Base-by-base conservation (phyloP, 2,113 vertebrate species). In the Phodopus roborovskii region DNA sequence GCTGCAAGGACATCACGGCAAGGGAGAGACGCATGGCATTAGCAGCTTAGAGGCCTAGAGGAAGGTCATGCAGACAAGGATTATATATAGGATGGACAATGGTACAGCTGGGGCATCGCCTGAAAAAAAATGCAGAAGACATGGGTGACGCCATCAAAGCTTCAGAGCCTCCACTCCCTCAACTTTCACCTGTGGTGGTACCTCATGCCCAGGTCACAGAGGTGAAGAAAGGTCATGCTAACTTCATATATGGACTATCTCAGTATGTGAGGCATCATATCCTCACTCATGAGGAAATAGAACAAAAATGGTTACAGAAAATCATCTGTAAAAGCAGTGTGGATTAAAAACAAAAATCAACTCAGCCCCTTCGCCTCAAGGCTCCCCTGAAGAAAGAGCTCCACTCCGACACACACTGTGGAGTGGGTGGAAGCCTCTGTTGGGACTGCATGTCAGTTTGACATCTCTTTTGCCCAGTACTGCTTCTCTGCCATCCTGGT, bases 381-480 rank as follows among this genome's bases (percentile, higher is more conserved):
- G 68, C 24, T 36, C 50, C 11, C 16, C 50, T 83, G 17, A 82
- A 68, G 68, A 77, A 68, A 10, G 9, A 17, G 1, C 26, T 12
- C 24, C 22, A 13, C 28, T 42, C 45, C 12, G 1, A 3, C 2
- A 20, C 83, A 45, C 9, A 9, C 33, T 45, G 33, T 7, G 64
- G 70, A 30, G 19, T 3, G 0, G 0, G 11, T 11, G 9, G 16
- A 5, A 15, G 16, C 19, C 56, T 81, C 58, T 71, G 2, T 10
- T 20, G 8, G 0, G 1, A 33, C 6, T 53, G 10, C 1, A 0
- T 42, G 60, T 68, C 50, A 39, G 33, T 20, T 62, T 39, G n/a
- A 10, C 28, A 9, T 58, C 73, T 70, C 22, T 15, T 71, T 42
- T 56, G 45, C 30, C 68, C 50, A 4, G 0, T n/a, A 33, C 82